Evolutionary conservation across 2,797 vertebrate species (phyloP).

Genomic region (Pantherophis vulpinus): DNA sequence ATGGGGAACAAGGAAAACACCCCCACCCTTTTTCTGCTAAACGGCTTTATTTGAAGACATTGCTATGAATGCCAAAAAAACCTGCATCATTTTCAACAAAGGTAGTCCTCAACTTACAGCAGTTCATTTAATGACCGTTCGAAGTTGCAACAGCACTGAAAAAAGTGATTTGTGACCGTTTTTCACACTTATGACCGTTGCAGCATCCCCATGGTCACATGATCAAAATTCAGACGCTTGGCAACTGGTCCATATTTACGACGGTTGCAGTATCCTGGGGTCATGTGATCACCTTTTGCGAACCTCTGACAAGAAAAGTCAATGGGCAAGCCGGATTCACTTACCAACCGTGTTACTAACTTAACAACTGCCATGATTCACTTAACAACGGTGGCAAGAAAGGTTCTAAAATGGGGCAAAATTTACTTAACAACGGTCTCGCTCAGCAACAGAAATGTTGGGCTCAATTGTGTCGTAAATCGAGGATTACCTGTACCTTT

Average conservation of each 20-base stretch:
- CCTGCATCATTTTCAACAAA: not conserved
- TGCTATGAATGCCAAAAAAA: not conserved
- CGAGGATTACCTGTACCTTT: not conserved
- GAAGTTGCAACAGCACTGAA: not conserved
- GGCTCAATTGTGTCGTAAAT: not conserved
- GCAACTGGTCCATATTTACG: not conserved
- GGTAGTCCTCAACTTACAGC: not conserved
- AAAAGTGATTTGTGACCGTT: not conserved
- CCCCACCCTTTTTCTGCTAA: not conserved
- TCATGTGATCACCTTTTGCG: not conserved
- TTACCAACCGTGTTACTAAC: not conserved
- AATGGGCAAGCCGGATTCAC: not conserved
- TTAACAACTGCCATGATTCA: not conserved
- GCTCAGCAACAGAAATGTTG: not conserved
- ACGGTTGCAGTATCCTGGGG: not conserved
- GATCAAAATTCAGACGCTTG: not conserved
- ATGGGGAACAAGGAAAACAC: accelerated
- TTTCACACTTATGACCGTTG: not conserved
- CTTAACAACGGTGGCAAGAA: not conserved
- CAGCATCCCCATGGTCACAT: not conserved
- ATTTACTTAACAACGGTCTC: not conserved
- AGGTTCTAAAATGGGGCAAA: not conserved
- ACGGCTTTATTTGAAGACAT: not conserved
- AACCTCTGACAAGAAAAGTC: not conserved
- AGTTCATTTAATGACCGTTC: not conserved